A percentile compares a stretch with the other conserved stretches of the same genome.
These are phyloP conservation scores for Clepsis dumicolana DNA, from an alignment of 2,888 invertebrate genomes.

Conservation along the genomic window DNA sequence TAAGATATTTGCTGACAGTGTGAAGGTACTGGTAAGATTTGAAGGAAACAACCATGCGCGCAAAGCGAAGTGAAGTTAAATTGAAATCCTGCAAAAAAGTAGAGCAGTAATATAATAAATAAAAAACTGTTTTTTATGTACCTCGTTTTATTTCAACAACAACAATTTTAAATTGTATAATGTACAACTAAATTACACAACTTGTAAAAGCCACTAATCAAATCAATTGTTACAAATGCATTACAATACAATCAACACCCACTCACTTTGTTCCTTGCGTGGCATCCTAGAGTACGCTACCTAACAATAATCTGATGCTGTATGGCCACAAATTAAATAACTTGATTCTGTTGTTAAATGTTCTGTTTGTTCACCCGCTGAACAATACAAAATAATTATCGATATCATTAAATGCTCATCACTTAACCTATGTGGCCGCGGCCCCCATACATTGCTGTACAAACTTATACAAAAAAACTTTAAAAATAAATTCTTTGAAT, in stretches of 20 bases:
- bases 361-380: conserved; percentile 45
- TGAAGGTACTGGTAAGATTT: too few relatives aligned
- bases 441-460: conserved; percentile 32
- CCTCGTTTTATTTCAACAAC: conserved; percentile 81
- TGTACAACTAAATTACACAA: conserved; percentile 79
- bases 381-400: conserved; percentile 26
- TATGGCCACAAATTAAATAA: conserved; percentile 57
- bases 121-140: conserved; percentile 49
- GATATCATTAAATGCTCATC: conserved; percentile 51
- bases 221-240: conserved; percentile 65
- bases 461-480: conserved; percentile 45
- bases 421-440: conserved; percentile 53
- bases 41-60: too few relatives aligned
- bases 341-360: conserved; percentile 47
- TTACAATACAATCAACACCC: conserved; percentile 29
- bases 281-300: conserved; percentile 37
- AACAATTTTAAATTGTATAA: conserved; percentile 82
- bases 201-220: conserved; percentile 74
- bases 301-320: conserved; percentile 25
- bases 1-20: too few relatives aligned
- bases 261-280: background rate
- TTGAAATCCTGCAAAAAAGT: too few relatives aligned
- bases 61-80: too few relatives aligned
- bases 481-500: conserved; percentile 42
- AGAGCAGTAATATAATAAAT: too few relatives aligned